Evolutionary conservation across 2,797 vertebrate species (phyloP), one percentile per base, ranked within the genome.

Genomic region (Cyprinodon diabolis): DNA sequence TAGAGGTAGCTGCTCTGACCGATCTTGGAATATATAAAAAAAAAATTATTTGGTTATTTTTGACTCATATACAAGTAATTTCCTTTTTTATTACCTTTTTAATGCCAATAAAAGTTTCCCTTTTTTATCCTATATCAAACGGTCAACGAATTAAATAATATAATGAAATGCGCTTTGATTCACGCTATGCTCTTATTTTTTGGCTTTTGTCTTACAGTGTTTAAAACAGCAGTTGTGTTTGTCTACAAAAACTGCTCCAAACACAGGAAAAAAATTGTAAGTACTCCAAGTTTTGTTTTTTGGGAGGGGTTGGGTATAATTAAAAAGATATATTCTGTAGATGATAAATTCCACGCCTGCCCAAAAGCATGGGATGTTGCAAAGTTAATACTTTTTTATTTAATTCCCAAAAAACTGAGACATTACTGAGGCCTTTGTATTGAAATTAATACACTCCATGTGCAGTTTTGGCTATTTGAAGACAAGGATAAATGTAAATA

Each of bases 171-270:
- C 73, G 7, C 57, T 80, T 76, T 74, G 4, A 76, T 72, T 23
- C 45, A 55, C 19, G 6, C 0, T 45, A 78, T 11, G 65, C n/a
- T 19, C 19, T 57, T 63, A 8, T 8, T 84, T 25, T 66, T 80
- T 76, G 25, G 11, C 40, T 52, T 2, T 54, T 7, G 3, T 62
- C 60, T 19, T 76, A 37, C 83, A 99, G 98, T 99, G 78, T 99
- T 99, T 93, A 98, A 97, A 95, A 98, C 97, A 7, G 97, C 96
- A 0, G 96, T 99, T 72, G 98, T 99, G 55, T 97, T 99, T 83
- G 97, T 99, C 17, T 97, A 97, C 91, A 99, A 98, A 91, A 96
- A 97, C 71, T 95, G 95, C 81, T 96, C 97, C 92, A 99, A 99
- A 88, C 97, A 98, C 89, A 96, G 97, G 94, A 98, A 96, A 85